Conservation (phyloP, 92 coral and sea anemone species). For the Pocillopora meandrina region DNA sequence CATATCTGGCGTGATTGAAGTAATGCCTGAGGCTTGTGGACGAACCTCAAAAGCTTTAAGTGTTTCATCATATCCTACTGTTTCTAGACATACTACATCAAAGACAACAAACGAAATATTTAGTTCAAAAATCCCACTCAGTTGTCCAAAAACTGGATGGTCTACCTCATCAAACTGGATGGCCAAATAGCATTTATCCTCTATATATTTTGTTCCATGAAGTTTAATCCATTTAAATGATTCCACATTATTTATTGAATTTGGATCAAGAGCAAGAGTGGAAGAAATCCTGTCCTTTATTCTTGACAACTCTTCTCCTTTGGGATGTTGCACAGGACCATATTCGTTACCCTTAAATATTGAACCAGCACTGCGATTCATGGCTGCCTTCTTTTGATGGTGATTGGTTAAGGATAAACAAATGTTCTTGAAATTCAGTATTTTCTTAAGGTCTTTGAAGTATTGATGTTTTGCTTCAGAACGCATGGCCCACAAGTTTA, state of each 20-base stretch:
- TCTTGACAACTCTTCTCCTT: background rate
- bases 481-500: constrained; percentile 57
- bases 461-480: constrained; percentile 45
- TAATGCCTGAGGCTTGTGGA: background rate
- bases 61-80: constrained; percentile 16
- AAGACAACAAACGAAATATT: no score
- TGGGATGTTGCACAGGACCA: constrained; percentile 31
- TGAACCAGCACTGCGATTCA: background rate
- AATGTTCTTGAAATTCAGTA: constrained; percentile 44
- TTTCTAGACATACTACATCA: constrained; percentile 15
- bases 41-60: constrained; percentile 32
- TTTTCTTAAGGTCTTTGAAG: constrained; percentile 33
- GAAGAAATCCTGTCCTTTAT: background rate
- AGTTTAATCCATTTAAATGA: constrained; percentile 23
- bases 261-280: constrained; percentile 1
- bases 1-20: background rate
- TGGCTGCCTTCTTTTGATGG: constrained; percentile 46
- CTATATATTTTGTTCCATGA: constrained; percentile 38
- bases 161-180: constrained; percentile 23
- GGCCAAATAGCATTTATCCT: constrained; percentile 32
- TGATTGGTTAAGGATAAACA: constrained; percentile 16
- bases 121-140: no score
- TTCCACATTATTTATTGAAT: constrained; percentile 3
- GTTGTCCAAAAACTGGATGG: background rate
- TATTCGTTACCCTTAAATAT: constrained; percentile 6